Percentiles rank a stretch among this genome's conserved stretches.
phyloP scores from a whole-genome alignment of 2,797 vertebrate genomes.

The Sebastes nivosus region DNA sequence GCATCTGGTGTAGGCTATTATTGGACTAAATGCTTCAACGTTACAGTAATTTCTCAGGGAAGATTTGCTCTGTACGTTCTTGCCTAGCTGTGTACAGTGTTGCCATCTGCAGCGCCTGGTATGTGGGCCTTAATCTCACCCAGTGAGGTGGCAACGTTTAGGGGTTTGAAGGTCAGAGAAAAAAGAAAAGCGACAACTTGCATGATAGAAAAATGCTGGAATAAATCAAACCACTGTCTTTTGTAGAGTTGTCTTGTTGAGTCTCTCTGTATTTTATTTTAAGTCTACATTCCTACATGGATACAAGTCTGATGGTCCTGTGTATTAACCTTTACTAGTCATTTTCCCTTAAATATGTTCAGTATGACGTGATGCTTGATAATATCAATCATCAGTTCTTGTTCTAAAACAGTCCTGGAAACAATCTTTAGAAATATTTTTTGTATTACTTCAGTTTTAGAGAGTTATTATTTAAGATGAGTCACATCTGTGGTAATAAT shows the following conservation, averaged over 20 bases:
- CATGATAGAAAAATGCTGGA: slow-evolving; percentile 27
- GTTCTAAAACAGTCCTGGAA: slow-evolving; percentile 56
- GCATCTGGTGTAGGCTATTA: slow-evolving; percentile 38
- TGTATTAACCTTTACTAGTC: slow-evolving; percentile 62
- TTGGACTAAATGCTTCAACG: slow-evolving; percentile 39
- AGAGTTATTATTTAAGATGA: slow-evolving; percentile 67
- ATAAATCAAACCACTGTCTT: slow-evolving; percentile 42
- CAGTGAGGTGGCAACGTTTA: neutral
- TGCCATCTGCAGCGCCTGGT: slow-evolving; percentile 18
- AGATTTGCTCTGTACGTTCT: slow-evolving; percentile 45
- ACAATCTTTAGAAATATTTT: slow-evolving; percentile 51
- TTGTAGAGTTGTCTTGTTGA: slow-evolving; percentile 8
- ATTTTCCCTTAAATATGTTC: slow-evolving; percentile 32
- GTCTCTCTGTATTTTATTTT: slow-evolving; percentile 3
- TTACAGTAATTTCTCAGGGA: slow-evolving; percentile 79
- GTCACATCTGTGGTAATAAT: slow-evolving; percentile 39
- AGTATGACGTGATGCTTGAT: slow-evolving; percentile 43
- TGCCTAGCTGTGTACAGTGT: slow-evolving; percentile 30
- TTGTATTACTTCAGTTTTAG: slow-evolving; percentile 51
- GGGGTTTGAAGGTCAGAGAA: slow-evolving; percentile 6
- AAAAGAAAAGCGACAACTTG: neutral
- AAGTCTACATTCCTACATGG: slow-evolving; percentile 35
- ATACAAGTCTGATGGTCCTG: slow-evolving; percentile 25
- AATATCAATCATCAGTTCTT: slow-evolving; percentile 1
- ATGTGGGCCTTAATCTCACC: slow-evolving; percentile 34